A percentile compares a stretch with the other conserved stretches of the same genome.
These are phyloP conservation scores for Lucinisca nassula DNA, from an alignment of 2,888 invertebrate species.

Conservation along the genomic window DNA sequence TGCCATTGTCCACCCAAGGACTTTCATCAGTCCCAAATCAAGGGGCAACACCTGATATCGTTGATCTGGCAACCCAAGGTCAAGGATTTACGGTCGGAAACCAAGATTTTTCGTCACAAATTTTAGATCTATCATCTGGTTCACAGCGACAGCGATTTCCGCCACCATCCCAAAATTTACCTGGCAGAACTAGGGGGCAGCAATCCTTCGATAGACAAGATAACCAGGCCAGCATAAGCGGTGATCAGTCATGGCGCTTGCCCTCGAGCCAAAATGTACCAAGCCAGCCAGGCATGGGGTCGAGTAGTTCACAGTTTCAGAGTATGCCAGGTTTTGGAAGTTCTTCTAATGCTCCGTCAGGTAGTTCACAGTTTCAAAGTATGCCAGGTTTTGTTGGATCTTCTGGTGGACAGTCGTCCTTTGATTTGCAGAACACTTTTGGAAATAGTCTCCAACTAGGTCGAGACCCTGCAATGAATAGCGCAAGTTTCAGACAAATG, in stretches of 20 bases:
- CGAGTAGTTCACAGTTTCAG: no score
- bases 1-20: neutral
- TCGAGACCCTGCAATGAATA: neutral
- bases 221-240: neutral
- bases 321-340: no score
- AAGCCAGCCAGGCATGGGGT: neutral
- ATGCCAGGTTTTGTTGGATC: neutral
- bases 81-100: neutral
- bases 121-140: neutral
- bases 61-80: neutral
- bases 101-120: neutral
- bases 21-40: neutral
- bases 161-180: neutral
- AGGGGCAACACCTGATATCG: neutral
- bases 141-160: neutral
- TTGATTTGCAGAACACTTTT: no score
- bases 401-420: neutral
- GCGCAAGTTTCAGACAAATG: neutral
- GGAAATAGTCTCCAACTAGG: no score
- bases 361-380: neutral
- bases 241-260: neutral
- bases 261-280: neutral
- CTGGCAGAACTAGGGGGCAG: neutral
- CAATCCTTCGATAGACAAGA: neutral
- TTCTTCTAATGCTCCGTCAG: no score